A percentile compares a stretch with the other conserved stretches of the same genome.
phyloP scores from a whole-genome alignment of 2,797 vertebrate species.

The Leptoclinus maculatus region DNA sequence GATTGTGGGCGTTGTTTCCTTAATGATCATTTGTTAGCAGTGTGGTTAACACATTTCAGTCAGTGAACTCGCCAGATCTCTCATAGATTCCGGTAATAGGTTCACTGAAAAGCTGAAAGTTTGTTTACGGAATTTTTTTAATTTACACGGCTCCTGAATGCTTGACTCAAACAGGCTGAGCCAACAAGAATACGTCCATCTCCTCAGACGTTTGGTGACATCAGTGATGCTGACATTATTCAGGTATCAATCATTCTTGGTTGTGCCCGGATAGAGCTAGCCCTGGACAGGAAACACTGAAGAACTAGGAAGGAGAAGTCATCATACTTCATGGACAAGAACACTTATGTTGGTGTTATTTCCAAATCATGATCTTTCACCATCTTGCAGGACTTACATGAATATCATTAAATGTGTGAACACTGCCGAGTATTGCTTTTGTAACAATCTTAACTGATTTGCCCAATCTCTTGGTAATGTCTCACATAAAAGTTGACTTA shows the following conservation, averaged over 20 bases:
- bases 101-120: constrained; percentile 22
- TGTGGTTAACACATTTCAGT: constrained; percentile 20
- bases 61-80: neutral
- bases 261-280: neutral
- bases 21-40: constrained; percentile 1
- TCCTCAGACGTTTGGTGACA: constrained; percentile 12
- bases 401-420: constrained; percentile 40
- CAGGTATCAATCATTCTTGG: constrained; percentile 45
- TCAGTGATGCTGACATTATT: constrained; percentile 27
- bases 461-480: constrained; percentile 11
- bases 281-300: constrained; percentile 28
- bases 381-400: constrained; percentile 28
- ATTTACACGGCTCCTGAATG: neutral
- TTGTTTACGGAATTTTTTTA: constrained; percentile 16
- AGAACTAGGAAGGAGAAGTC: neutral
- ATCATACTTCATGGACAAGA: neutral
- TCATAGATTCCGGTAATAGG: neutral
- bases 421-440: constrained; percentile 53
- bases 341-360: constrained; percentile 7
- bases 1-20: neutral
- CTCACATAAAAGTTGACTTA: constrained; percentile 4
- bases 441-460: constrained; percentile 46
- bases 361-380: constrained; percentile 4
- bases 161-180: constrained; percentile 13
- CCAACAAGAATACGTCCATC: constrained; percentile 3